Evolutionary conservation across 2,888 invertebrate species (phyloP), one percentile per base, ranked within the genome.

Genomic region (Machimus rusticus): DNA sequence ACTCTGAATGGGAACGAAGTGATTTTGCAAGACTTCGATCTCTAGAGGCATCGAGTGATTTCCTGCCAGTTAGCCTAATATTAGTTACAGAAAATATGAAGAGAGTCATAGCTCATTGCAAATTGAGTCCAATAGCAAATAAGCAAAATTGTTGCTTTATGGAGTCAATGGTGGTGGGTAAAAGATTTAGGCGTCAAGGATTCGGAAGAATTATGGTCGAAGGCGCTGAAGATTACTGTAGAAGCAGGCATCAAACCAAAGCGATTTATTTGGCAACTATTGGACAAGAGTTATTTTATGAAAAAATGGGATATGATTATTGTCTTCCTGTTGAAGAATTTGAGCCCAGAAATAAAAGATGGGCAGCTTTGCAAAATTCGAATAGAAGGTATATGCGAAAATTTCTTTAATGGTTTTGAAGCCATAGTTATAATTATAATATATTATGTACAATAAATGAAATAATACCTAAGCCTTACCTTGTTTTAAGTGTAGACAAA

Each of bases 1-100:
- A 97, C 92, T 95, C 95, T n/a, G 97, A 97, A 94, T 97, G 97
- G 97, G 96, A 96, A 89, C 94, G 97, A 90, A 97, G 97, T 90
- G 95, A 95, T 91, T 95, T 95, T 51, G 96, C 97, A 88, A 94
- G 97, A 90, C 94, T 97, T 93, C 94, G 95, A 92, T 96, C 96
- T 82, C 92, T 97, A 82, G 94, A 95, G 91, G 94, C 94, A 51
- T 97, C 97, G 0, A 95, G 95, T 90, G 96, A 97, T 91, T 92
- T 93, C 85, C 93, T 97, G 90, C 96, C 97, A 31, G 95, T 96
- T 66, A 96, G 95, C 92, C 93, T 96, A 90, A 94, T 96, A 90
- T 93, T 97, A 88, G 93, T 96, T 87, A 93, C 94, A 87, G 91
- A 92, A 88, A 93, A 93, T 87, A 91, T 93, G 89, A 93, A 93